Percentiles rank a stretch among this genome's conserved stretches.
Conservation (phyloP, 1,140 invertebrate species). For the Anoplolepis gracilipes region DNA sequence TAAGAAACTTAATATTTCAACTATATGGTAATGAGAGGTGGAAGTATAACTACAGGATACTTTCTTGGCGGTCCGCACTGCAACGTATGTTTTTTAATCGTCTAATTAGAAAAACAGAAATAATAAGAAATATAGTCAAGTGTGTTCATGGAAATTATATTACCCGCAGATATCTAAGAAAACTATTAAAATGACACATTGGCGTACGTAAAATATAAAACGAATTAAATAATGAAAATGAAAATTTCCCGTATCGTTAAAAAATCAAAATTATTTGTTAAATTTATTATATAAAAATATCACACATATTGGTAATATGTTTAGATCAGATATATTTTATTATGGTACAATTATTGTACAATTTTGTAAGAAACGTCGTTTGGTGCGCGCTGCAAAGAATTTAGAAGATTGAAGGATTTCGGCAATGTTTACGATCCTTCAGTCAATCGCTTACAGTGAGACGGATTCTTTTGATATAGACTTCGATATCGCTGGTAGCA, state of each 20-base stretch:
- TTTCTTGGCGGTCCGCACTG: slow-evolving; percentile 30
- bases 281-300: background rate
- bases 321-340: background rate
- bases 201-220: no score
- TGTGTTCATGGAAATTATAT: background rate
- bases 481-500: slow-evolving; percentile 52
- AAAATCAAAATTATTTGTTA: slow-evolving; percentile 8
- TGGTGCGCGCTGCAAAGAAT: slow-evolving; percentile 46
- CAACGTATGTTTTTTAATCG: background rate
- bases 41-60: background rate
- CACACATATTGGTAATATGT: background rate
- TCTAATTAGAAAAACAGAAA: background rate
- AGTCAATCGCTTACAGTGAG: background rate
- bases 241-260: background rate
- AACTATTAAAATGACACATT: no score
- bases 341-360: background rate
- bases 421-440: slow-evolving; percentile 13
- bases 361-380: slow-evolving; percentile 13
- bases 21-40: slow-evolving; percentile 5
- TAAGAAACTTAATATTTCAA: slow-evolving; percentile 39
- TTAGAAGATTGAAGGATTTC: background rate
- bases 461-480: slow-evolving; percentile 51
- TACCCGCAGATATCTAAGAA: background rate
- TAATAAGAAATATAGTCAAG: background rate
- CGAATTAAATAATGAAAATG: background rate